These are phyloP conservation scores for Tyrannus savana DNA, from an alignment of 2,113 vertebrate species.

Conservation along the genomic window DNA sequence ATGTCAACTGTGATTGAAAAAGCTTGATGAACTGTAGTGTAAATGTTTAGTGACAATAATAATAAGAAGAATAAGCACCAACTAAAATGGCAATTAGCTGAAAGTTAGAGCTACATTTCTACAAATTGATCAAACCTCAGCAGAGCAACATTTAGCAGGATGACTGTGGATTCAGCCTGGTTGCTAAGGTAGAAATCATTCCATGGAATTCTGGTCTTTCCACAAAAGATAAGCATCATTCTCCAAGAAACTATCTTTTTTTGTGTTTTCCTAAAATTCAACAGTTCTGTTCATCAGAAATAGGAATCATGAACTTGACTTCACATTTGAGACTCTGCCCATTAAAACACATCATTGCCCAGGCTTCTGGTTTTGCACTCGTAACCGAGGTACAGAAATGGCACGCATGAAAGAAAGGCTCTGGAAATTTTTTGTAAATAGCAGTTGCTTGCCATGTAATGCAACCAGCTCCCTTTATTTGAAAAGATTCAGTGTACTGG, in stretches of 20 bases:
- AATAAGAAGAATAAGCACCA: background rate
- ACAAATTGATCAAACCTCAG: background rate
- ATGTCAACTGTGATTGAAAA: background rate
- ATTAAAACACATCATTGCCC: background rate
- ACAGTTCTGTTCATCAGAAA: background rate
- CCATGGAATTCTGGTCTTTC: background rate
- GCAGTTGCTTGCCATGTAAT: background rate
- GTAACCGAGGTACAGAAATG: background rate
- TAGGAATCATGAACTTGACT: background rate
- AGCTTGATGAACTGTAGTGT: background rate
- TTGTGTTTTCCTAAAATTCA: background rate
- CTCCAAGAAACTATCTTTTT: background rate
- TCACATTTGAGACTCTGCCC: background rate
- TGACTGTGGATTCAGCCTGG: background rate
- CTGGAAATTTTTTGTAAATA: background rate
- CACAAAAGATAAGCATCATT: background rate
- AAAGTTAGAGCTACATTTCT: background rate
- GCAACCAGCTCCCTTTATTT: background rate
- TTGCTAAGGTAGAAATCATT: background rate
- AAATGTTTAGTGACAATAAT: background rate
- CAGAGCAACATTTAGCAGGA: background rate
- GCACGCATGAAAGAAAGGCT: background rate
- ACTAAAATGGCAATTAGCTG: background rate
- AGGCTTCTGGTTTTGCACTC: background rate
- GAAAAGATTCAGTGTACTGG: background rate